Conservation (phyloP, 2,888 invertebrate species). For the Eustalomyia histrio region DNA sequence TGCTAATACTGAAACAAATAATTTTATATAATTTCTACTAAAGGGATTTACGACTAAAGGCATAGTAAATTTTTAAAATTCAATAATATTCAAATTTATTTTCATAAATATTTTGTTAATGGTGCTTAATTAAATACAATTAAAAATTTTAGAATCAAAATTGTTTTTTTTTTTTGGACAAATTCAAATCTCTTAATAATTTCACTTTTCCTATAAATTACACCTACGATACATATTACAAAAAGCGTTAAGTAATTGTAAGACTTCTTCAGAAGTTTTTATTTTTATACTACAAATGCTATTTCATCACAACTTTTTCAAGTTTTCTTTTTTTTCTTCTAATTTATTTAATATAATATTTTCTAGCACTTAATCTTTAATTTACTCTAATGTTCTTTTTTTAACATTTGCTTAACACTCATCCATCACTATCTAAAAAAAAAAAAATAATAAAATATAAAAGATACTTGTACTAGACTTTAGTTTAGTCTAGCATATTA, state of each 20-base stretch:
- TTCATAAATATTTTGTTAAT: too few relatives aligned
- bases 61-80: too few relatives aligned
- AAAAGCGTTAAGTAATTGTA: too few relatives aligned
- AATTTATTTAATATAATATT: conserved; percentile 10
- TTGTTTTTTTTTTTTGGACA: too few relatives aligned
- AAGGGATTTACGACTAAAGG: background rate
- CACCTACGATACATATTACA: too few relatives aligned
- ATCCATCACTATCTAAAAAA: conserved; percentile 35
- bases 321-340: background rate
- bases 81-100: too few relatives aligned
- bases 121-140: too few relatives aligned
- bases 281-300: background rate
- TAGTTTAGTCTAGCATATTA: conserved; percentile 8
- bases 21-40: background rate
- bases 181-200: too few relatives aligned
- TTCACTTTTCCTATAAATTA: too few relatives aligned
- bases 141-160: too few relatives aligned
- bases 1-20: background rate
- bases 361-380: conserved; percentile 48
- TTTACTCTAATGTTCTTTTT: conserved; percentile 56
- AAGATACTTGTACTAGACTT: background rate
- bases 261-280: background rate
- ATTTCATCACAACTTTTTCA: background rate
- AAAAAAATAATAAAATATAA: background rate
- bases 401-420: conserved; percentile 55